Percentiles rank a stretch among this genome's conserved stretches.
Conservation (phyloP, 2,888 invertebrate genomes). For the Lycia hirtaria region DNA sequence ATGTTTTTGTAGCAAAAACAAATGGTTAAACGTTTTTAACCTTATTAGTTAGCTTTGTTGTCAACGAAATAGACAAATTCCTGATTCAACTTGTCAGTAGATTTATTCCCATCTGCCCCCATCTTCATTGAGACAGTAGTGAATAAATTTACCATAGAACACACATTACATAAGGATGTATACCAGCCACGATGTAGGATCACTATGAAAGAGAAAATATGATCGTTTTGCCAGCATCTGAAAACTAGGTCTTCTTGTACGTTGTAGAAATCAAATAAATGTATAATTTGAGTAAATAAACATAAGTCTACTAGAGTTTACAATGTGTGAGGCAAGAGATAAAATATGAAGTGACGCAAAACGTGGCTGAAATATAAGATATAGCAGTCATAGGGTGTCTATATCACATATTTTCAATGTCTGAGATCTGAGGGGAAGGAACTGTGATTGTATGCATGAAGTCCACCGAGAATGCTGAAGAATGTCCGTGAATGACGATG, state of each 20-base stretch:
- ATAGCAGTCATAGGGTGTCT: constrained; percentile 1
- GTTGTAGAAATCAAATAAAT: neutral
- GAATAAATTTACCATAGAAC: no score
- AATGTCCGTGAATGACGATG: constrained; percentile 48
- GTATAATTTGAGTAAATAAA: neutral
- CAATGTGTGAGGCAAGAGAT: constrained; percentile 5
- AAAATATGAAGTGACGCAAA: neutral
- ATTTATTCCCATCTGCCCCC: neutral
- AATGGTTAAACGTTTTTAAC: no score
- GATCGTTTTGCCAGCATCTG: neutral
- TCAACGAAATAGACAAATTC: neutral
- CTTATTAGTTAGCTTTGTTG: neutral
- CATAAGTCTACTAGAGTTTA: neutral
- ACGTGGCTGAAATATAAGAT: constrained; percentile 4
- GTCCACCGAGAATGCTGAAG: constrained; percentile 38
- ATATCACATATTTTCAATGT: neutral
- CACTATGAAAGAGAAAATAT: no score
- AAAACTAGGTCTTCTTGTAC: neutral
- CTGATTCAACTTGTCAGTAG: no score
- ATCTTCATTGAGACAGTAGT: no score
- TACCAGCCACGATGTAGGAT: no score
- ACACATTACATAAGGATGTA: no score
- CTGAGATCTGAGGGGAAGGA: constrained; percentile 25
- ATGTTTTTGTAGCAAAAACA: no score
- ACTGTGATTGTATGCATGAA: constrained; percentile 42